phyloP scores from a whole-genome alignment of 2,797 vertebrate genomes.

The Halcyon badia region DNA sequence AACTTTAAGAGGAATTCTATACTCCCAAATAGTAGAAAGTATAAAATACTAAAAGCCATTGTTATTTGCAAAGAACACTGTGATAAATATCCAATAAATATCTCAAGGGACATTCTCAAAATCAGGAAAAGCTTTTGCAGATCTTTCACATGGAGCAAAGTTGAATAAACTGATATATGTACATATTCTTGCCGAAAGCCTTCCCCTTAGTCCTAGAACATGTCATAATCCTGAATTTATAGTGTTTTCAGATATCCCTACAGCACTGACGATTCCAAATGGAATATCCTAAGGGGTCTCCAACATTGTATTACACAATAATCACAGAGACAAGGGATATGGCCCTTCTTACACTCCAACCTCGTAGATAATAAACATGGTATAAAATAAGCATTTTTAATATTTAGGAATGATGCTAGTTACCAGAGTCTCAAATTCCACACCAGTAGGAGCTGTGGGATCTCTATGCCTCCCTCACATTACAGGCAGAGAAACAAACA shows the following conservation, averaged over 20 bases:
- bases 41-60: neutral
- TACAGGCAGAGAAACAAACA: neutral
- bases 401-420: neutral
- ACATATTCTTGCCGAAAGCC: neutral
- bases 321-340: neutral
- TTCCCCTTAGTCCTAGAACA: neutral
- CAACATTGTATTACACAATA: neutral
- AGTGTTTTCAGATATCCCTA: neutral
- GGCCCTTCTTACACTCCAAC: neutral
- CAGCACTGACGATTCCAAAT: neutral
- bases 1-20: neutral
- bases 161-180: neutral
- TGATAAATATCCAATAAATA: neutral
- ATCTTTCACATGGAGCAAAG: neutral
- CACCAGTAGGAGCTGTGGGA: neutral
- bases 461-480: neutral
- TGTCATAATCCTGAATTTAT: constrained; percentile 14
- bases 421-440: neutral
- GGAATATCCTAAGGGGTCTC: neutral
- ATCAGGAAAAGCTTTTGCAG: constrained; percentile 8
- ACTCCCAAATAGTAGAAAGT: neutral
- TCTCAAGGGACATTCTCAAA: neutral
- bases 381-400: neutral
- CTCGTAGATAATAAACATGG: neutral
- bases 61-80: neutral